Conservation (phyloP, 2,113 vertebrate genomes). For the Vidua macroura region DNA sequence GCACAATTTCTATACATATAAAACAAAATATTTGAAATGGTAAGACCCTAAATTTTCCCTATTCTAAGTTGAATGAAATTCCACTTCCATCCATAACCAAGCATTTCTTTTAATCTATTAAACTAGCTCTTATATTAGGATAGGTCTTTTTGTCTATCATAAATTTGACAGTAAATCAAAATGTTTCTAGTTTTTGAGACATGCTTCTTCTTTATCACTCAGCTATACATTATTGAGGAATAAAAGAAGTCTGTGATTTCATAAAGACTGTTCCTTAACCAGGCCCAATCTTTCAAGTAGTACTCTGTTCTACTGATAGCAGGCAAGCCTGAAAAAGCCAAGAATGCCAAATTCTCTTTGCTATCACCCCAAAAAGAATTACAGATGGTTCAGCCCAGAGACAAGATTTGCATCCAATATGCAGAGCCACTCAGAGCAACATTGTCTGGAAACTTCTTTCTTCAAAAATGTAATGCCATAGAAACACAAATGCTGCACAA, state of each 20-base stretch:
- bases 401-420: rapidly evolving
- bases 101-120: not conserved
- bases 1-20: not conserved
- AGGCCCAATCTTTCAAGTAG: not conserved
- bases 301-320: not conserved
- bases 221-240: not conserved
- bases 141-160: not conserved
- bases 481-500: not conserved
- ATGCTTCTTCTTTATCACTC: not conserved
- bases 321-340: not conserved
- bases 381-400: not conserved
- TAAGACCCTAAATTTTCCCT: not conserved
- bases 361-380: not conserved
- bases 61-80: not conserved
- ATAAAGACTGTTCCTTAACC: not conserved
- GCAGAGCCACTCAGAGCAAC: rapidly evolving
- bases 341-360: not conserved
- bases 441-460: not conserved
- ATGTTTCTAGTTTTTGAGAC: not conserved
- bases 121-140: not conserved
- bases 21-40: not conserved
- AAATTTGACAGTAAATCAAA: not conserved
- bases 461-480: not conserved
- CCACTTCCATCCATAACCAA: not conserved
- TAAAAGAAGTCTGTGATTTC: not conserved